Conservation (phyloP, 1,140 invertebrate genomes). For the Cherax quadricarinatus region DNA sequence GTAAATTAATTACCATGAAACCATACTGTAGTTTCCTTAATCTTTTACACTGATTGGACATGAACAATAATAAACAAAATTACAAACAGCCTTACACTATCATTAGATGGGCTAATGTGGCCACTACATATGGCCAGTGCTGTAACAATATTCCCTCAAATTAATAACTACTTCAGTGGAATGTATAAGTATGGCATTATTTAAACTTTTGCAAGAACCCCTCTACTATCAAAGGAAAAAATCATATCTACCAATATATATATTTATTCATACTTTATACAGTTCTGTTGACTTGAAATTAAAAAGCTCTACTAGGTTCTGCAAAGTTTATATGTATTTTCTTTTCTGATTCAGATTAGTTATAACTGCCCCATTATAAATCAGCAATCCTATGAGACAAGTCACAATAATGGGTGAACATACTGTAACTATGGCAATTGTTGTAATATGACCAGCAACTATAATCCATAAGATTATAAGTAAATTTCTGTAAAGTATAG, state of each 20-base stretch:
- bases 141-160: conserved; percentile 38
- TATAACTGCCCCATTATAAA: conserved; percentile 38
- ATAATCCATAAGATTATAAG: conserved; percentile 3
- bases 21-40: not conserved
- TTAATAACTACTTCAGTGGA: conserved; percentile 34
- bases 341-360: conserved; percentile 16
- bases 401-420: conserved; percentile 22
- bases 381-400: conserved; percentile 26
- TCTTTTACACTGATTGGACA: conserved; percentile 26
- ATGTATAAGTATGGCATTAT: conserved; percentile 40
- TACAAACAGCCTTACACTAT: conserved; percentile 29
- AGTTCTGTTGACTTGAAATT: conserved; percentile 26
- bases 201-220: conserved; percentile 25
- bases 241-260: conserved; percentile 37
- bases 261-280: conserved; percentile 58
- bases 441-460: conserved; percentile 42
- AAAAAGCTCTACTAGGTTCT: conserved; percentile 53
- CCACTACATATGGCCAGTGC: conserved; percentile 23
- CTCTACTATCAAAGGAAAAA: conserved; percentile 10
- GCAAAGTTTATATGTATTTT: conserved; percentile 37
- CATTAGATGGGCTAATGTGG: not conserved
- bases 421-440: conserved; percentile 28
- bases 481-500: no score
- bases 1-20: conserved; percentile 15
- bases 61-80: conserved; percentile 37